Base-by-base conservation (phyloP, 1,140 invertebrate genomes). In the Thereuonema tuberculata region DNA sequence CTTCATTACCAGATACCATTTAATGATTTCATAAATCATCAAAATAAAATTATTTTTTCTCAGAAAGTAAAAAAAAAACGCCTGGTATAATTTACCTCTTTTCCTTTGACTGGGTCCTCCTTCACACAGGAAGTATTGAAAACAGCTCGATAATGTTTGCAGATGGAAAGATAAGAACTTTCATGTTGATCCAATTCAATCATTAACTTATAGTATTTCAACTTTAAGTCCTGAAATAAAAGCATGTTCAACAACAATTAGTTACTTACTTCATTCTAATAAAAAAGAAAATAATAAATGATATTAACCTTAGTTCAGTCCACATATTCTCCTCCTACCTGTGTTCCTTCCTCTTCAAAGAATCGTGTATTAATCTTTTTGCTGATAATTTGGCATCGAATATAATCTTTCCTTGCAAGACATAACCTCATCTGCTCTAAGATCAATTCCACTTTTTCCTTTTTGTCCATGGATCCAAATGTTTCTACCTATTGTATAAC, bases 381-480 rank as follows among this genome's bases (percentile, higher is more conserved):
- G 5, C 93, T 93, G 69, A 99, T 99, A 63, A 99, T 99, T 74
- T 98, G 93, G 3, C 94, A 97, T 43, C 95, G 83, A 61, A 98
- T 87, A 72, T 91, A 98, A 75, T 99, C 96, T 70, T 96, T 87
- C 67, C 94, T 96, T 1, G 89, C 85, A 25, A 99, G 74, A 73
- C 95, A 99, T 0, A 98, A 77, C 59, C 96, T 80, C 94, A 99
- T 99, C 77, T 99, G 97, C 74, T 99, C 96, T 59, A 99, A 75
- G 61, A 99, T 96, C 31, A 98, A 80, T 67, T 97, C 91, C 28
- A 83, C 81, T 77, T 99, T 99, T 74, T 99, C 96, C 60, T 86
- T 81, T 71, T 93, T 92, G 56, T 98, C 90, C 96, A 99, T 99
- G 0, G 94, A 97, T 17, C 97, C 97, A 76, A 96, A 99, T 0